These are phyloP conservation scores for Trichonephila inaurata DNA, from an alignment of 1,140 invertebrate genomes.

Conservation along the genomic window DNA sequence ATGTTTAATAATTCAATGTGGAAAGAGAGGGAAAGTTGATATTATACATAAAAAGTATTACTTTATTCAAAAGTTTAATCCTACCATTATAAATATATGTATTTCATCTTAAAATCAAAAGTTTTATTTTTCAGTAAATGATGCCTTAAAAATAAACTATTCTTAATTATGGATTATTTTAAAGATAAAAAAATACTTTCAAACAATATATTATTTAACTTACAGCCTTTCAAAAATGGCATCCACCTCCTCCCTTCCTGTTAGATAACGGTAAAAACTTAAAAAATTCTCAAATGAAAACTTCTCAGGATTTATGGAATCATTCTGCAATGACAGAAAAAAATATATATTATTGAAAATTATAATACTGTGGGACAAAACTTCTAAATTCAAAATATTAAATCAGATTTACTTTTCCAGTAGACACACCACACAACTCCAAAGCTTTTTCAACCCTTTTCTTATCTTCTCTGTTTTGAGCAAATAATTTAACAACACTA, in stretches of 20 bases:
- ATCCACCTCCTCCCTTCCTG: slow-evolving; percentile 92
- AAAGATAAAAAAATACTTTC: too few species aligned
- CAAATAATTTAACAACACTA: slow-evolving; percentile 94
- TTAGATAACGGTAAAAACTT: slow-evolving; percentile 94
- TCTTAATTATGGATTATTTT: too few species aligned
- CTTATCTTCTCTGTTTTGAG: slow-evolving; percentile 95
- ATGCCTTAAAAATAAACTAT: too few species aligned
- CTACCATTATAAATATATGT: too few species aligned
- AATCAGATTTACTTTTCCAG: slow-evolving; percentile 86
- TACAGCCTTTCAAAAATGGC: slow-evolving; percentile 92
- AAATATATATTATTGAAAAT: background rate
- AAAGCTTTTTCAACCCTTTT: slow-evolving; percentile 95
- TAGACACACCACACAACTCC: slow-evolving; percentile 90
- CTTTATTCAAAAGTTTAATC: too few species aligned
- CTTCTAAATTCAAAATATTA: background rate
- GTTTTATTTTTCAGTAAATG: too few species aligned
- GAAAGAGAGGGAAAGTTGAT: too few species aligned
- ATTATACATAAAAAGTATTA: too few species aligned
- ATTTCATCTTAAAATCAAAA: too few species aligned
- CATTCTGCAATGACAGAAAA: slow-evolving; percentile 84
- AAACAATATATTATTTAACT: slow-evolving; percentile 81
- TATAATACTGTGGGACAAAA: background rate
- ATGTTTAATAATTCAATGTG: too few species aligned
- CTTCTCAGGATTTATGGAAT: slow-evolving; percentile 90
- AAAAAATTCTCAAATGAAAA: slow-evolving; percentile 97